Base-by-base conservation (phyloP, 1,140 invertebrate species). In the Scaptomyza hsui region DNA sequence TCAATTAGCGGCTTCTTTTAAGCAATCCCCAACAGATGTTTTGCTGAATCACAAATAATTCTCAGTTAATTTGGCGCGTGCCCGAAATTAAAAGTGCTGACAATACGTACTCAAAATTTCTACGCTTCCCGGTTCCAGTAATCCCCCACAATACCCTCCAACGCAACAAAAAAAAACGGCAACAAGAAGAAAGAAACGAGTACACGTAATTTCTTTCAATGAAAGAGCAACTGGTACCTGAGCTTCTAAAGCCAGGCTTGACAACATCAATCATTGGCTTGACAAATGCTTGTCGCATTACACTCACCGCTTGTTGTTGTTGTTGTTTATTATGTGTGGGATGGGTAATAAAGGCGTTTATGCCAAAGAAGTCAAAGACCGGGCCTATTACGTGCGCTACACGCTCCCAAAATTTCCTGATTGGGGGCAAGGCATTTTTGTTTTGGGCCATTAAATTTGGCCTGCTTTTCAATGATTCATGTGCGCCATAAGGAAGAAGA, bases 251-350 rank as follows among this genome's bases (percentile, higher is more conserved):
- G 60, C 48, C 55, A 62, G 37, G 41, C 53, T 65, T 72, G 63
- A 49, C 63, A 51, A 60, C 72, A 83, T 83, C 72, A 85, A 83
- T 83, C 80, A 83, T 45, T 41, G 63, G 37, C 24, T 42, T 74
- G 78, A 70, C 78, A 77, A 80, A 72, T 44, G 57, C 18, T 35
- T n/a, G n/a, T n/a, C 42, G 61, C 55, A 78, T 70, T 64, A 74
- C n/a, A 26, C 21, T 19, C 19, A n/a, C 2, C 10, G 26, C 9
- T 1, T 29, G 6, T 24, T 24, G 24, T 24, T 24, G 24, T 24
- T 24, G 24, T 61, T 24, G 26, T 79, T 76, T 73, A 80, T 76
- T 42, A 60, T 77, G 77, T 73, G 68, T 16, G 45, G 72, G 60
- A 47, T 80, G 81, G 86, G 57, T 79, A 76, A 85, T 65, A 69